Base-by-base conservation (phyloP, 1,140 invertebrate genomes). In the Goniozus legneri region DNA sequence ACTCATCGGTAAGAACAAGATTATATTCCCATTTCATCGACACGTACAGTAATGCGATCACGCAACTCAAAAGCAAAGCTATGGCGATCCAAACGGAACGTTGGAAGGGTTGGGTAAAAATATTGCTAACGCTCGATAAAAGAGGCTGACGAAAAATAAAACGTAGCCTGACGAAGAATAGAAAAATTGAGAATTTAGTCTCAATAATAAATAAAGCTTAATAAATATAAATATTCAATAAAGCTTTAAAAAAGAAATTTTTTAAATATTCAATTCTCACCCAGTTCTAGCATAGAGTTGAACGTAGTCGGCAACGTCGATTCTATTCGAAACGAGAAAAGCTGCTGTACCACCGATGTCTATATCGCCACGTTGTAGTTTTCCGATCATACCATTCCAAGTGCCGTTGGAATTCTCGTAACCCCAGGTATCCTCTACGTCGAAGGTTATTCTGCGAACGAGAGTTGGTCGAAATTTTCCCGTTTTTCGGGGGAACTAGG, bases 81-180 rank as follows among this genome's bases (percentile, higher is more conserved):
- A 73, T 76, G 16, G 77, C 78, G 15, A 78, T 62, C 84, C 84
- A 86, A 1, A 85, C 80, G 2, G 69, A 65, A 3, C 52, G 67
- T 41, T 78, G 69, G 56, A 86, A 86, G 0, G 84, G 83, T 30
- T 85, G 50, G n/a, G 76, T 56, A 50, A 83, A 86, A 19, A 85
- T 75, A 57, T 85, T 85, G 38, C 76, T 80, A 16, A 84, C 77
- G 49, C 80, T 84, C 0, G 83, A 84, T n/a, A 86, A 59, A 53
- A 84, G 81, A 3, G 84, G 83, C 63, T 81, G 78, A 21, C 80
- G 76, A 56, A 86, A 85, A n/a, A n/a, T n/a, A n/a, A n/a, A n/a
- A n/a, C n/a, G n/a, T n/a, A n/a, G n/a, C n/a, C n/a, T n/a, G n/a
- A n/a, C n/a, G n/a, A n/a, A n/a, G n/a, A n/a, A n/a, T n/a, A n/a